These are phyloP conservation scores for Branchipolynoe longqiensis DNA, from an alignment of 2,888 invertebrate genomes.

Conservation along the genomic window DNA sequence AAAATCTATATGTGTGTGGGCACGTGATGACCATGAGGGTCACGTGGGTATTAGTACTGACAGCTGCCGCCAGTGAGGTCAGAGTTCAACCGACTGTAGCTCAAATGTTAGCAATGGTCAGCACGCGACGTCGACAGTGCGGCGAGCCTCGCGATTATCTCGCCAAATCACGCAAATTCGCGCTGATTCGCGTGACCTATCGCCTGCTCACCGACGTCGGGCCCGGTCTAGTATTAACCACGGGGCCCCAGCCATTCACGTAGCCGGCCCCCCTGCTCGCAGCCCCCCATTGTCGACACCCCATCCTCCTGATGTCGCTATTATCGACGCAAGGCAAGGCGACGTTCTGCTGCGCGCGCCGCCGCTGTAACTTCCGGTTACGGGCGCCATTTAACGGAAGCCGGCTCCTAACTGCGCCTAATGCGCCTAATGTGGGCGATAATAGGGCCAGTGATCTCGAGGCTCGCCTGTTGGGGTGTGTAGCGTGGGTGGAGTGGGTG, in stretches of 20 bases:
- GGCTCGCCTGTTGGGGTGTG: too few relatives aligned
- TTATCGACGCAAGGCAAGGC: slow-evolving; percentile 25
- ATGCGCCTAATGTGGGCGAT: slow-evolving; percentile 31
- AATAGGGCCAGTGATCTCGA: slow-evolving; percentile 29
- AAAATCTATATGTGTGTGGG: too few relatives aligned
- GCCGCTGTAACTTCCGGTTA: slow-evolving; percentile 8
- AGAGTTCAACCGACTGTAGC: too few relatives aligned
- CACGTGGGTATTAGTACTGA: too few relatives aligned
- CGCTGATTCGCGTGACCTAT: slow-evolving; percentile 19
- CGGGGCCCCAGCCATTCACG: not conserved
- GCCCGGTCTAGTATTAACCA: not conserved
- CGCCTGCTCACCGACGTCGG: not conserved
- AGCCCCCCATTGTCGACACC: slow-evolving; percentile 5
- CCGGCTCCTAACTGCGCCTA: not conserved
- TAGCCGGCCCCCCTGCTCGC: not conserved
- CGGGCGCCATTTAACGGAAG: slow-evolving; percentile 29
- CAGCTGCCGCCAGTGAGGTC: too few relatives aligned
- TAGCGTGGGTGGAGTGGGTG: not conserved
- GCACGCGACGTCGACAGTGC: not conserved
- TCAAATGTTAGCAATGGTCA: too few relatives aligned
- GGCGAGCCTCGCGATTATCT: not conserved
- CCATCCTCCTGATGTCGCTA: not conserved
- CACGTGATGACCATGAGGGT: too few relatives aligned
- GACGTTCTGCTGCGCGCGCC: slow-evolving; percentile 12
- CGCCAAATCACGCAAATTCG: not conserved